Percentiles rank a stretch among this genome's conserved stretches.
These are phyloP conservation scores for Desmophyllum pertusum DNA, from an alignment of 92 coral and sea anemone genomes.

Conservation along the genomic window DNA sequence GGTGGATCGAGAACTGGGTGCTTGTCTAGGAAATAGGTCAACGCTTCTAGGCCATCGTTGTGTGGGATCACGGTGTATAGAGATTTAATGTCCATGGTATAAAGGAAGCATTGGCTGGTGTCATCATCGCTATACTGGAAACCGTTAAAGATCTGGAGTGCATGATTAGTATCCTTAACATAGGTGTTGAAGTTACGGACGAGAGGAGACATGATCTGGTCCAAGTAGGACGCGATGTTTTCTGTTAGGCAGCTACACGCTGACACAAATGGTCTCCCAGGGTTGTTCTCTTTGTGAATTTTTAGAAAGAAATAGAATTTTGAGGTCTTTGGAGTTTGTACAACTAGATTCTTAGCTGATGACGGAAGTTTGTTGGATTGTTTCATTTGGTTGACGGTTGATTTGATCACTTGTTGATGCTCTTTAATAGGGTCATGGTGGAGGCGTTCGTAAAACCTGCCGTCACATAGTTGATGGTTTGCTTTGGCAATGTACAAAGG, in stretches of 20 bases:
- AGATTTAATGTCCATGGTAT: neutral
- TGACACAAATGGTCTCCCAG: neutral
- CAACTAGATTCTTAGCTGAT: neutral
- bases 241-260: neutral
- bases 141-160: neutral
- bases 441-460: neutral
- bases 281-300: neutral
- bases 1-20: too few species aligned
- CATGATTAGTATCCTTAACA: neutral
- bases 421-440: neutral
- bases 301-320: neutral
- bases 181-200: neutral
- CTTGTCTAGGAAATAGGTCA: too few species aligned
- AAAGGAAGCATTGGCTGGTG: neutral
- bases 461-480: neutral
- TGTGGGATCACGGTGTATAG: too few species aligned
- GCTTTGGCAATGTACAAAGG: neutral
- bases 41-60: too few species aligned
- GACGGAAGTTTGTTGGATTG: neutral
- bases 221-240: neutral
- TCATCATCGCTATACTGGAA: neutral
- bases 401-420: neutral
- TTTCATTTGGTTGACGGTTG: neutral
- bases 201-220: neutral
- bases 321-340: neutral